phyloP scores from a whole-genome alignment of 2,888 invertebrate species.

The Podabrus alpinus region DNA sequence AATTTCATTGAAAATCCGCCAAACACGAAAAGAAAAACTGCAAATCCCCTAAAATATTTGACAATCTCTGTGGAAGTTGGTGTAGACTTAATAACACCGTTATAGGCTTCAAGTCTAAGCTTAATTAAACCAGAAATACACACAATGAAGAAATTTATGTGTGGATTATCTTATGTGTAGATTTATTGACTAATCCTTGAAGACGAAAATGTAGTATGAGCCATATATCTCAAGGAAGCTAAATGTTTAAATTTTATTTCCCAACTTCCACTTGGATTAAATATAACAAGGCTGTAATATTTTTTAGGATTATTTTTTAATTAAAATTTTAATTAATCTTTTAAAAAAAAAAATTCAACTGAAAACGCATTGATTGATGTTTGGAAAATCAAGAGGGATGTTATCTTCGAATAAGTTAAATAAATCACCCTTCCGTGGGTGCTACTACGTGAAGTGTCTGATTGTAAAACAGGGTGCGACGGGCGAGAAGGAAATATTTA shows the following conservation, averaged over 20 bases:
- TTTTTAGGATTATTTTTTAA: neutral
- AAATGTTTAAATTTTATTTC: neutral
- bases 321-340: neutral
- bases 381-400: conserved; percentile 14
- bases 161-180: neutral
- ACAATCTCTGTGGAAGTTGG: neutral
- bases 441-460: neutral
- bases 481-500: conserved; percentile 14
- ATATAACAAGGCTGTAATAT: neutral
- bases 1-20: neutral
- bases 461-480: conserved; percentile 17
- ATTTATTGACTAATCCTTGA: neutral
- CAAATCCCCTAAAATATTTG: neutral
- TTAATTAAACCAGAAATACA: neutral
- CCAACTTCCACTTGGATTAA: neutral
- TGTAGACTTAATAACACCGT: neutral
- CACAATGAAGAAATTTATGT: neutral
- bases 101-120: neutral
- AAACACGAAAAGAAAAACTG: neutral
- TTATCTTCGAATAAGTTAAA: conserved; percentile 18
- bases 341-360: neutral
- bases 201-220: neutral
- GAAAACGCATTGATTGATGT: neutral
- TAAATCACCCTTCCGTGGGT: conserved; percentile 12
- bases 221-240: neutral